Evolutionary conservation across 1,140 invertebrate genomes (phyloP).

Genomic region (Drosophila hydei): DNA sequence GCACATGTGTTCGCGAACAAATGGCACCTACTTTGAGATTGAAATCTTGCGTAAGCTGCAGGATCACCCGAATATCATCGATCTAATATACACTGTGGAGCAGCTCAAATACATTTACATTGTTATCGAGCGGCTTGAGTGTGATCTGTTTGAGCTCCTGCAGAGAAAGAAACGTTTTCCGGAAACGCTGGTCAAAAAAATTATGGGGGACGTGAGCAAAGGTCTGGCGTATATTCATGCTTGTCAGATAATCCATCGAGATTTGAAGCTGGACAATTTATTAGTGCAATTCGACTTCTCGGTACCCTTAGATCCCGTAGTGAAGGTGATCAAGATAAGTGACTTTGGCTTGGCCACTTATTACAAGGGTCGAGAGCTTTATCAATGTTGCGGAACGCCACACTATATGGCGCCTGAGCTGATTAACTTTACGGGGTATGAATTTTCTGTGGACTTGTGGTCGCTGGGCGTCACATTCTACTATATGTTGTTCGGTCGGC

Average conservation of each 20-base stretch:
- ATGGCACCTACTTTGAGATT: conserved; percentile 1
- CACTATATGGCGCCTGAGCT: conserved; percentile 36
- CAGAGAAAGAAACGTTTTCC: neutral
- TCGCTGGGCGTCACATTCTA: conserved; percentile 25
- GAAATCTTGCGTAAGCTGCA: conserved; percentile 30
- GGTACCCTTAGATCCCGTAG: neutral
- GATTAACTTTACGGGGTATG: conserved; percentile 9
- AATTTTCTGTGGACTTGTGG: conserved; percentile 31
- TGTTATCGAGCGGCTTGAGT: conserved; percentile 13
- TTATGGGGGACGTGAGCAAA: conserved; percentile 7
- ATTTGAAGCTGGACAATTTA: conserved; percentile 38
- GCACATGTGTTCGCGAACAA: neutral
- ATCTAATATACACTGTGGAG: conserved; percentile 31
- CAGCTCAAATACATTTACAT: conserved; percentile 1
- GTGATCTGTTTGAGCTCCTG: conserved; percentile 9
- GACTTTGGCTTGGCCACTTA: conserved; percentile 38
- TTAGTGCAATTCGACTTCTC: conserved; percentile 1
- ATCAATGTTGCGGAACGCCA: conserved; percentile 22
- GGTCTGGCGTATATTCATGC: conserved; percentile 27
- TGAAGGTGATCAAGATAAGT: conserved; percentile 9
- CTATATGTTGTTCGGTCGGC: conserved; percentile 3
- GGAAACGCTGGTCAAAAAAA: neutral
- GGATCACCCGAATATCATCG: conserved; percentile 34
- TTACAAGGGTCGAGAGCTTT: neutral
- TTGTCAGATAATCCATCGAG: conserved; percentile 25